Percentiles rank a stretch among this genome's conserved stretches.
phyloP scores from a whole-genome alignment of 2,888 invertebrate genomes.

The Protonemura montana region DNA sequence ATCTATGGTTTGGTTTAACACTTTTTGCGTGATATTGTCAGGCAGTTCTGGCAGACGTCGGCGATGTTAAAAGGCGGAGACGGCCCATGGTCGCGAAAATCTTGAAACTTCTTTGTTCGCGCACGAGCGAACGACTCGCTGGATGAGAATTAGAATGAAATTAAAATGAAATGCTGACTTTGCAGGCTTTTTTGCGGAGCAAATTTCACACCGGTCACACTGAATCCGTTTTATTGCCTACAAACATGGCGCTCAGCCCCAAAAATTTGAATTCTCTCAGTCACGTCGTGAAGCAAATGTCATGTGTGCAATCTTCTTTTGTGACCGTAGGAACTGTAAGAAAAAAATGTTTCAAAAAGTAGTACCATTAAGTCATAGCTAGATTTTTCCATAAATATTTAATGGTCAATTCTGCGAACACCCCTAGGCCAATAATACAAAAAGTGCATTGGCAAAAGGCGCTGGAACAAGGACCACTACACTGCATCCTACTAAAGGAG shows the following conservation, averaged over 20 bases:
- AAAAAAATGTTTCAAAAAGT: no score
- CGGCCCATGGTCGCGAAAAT: background rate
- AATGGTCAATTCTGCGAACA: no score
- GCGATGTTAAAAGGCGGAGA: background rate
- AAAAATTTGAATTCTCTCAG: background rate
- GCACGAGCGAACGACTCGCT: background rate
- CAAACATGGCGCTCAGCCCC: background rate
- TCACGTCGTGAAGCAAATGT: no score
- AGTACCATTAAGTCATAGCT: no score
- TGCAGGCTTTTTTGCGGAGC: background rate
- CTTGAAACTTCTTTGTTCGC: background rate
- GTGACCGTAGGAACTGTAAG: no score
- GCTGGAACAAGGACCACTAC: no score
- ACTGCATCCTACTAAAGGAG: no score
- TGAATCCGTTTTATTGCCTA: background rate
- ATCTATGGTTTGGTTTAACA: background rate
- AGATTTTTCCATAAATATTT: no score
- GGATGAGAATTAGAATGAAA: no score
- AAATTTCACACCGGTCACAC: background rate
- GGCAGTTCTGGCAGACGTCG: background rate
- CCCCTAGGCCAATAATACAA: no score
- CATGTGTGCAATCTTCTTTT: no score
- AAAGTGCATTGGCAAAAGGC: no score
- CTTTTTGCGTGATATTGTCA: slow-evolving; percentile 4
- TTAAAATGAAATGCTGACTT: background rate